A percentile compares a stretch with the other conserved stretches of the same genome.
Conservation (phyloP, 2,113 vertebrate genomes). For the Bubo scandiacus region DNA sequence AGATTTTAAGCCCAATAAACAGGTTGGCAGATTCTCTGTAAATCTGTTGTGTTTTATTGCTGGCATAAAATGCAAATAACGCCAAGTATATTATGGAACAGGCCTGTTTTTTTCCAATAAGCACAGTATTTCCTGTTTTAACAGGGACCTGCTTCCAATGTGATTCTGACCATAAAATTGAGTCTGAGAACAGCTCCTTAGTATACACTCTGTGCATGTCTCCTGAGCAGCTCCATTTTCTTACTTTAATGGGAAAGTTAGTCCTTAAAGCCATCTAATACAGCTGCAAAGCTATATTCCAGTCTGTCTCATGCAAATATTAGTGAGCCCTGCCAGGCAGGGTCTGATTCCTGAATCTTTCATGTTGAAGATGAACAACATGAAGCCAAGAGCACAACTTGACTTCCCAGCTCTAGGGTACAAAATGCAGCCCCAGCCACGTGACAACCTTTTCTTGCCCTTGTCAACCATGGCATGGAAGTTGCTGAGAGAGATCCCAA, state of each 20-base stretch:
- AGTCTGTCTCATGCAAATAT: neutral
- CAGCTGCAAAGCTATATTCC: neutral
- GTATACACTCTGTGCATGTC: neutral
- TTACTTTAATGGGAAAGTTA: neutral
- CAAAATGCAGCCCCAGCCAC: neutral
- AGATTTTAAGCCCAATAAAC: conserved; percentile 29
- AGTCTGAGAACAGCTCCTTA: neutral
- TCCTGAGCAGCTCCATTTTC: neutral
- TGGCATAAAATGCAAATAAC: conserved; percentile 40
- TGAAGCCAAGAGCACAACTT: neutral
- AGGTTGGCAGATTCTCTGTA: conserved; percentile 21
- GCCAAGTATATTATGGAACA: neutral
- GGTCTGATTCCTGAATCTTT: neutral
- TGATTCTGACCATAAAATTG: neutral
- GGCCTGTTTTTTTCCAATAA: neutral
- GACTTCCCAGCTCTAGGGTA: neutral
- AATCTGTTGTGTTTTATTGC: conserved; percentile 9
- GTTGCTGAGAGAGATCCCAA: neutral
- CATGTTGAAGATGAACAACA: neutral
- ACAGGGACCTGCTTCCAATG: neutral
- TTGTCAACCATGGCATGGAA: neutral
- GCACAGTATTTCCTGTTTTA: neutral
- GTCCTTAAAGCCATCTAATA: neutral
- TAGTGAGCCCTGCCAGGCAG: neutral
- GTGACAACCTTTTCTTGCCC: neutral